phyloP scores from a whole-genome alignment of 2,797 vertebrate genomes.

The Rousettus madagascariensis region DNA sequence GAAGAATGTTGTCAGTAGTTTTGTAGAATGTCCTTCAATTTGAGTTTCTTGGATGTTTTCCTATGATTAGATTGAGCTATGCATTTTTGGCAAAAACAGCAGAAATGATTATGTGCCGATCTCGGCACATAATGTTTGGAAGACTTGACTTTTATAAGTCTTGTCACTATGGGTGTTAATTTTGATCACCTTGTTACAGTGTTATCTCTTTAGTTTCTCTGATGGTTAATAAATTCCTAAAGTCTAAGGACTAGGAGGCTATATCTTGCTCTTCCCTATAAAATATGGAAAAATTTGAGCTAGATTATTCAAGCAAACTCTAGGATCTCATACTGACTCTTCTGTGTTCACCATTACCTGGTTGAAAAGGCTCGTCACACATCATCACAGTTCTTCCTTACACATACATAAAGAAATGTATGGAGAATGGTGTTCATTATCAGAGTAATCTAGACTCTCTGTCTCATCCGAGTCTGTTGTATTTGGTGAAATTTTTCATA shows the following conservation, averaged over 20 bases:
- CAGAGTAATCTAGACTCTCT: background rate
- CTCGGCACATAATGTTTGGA: background rate
- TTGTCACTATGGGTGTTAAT: background rate
- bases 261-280: background rate
- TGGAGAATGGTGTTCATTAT: background rate
- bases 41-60: background rate
- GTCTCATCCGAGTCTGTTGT: background rate
- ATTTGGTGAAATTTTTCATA: background rate
- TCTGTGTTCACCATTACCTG: background rate
- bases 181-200: background rate
- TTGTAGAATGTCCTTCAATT: background rate
- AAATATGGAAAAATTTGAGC: background rate
- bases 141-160: background rate
- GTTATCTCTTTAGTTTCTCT: background rate
- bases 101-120: background rate
- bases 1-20: background rate
- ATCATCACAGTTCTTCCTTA: background rate
- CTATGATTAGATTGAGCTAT: background rate
- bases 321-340: background rate
- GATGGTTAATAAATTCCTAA: background rate
- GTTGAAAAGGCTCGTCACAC: background rate
- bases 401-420: background rate
- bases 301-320: background rate
- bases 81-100: background rate
- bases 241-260: background rate